phyloP scores from a whole-genome alignment of 2,888 invertebrate genomes.

The Carterocephalus palaemon region DNA sequence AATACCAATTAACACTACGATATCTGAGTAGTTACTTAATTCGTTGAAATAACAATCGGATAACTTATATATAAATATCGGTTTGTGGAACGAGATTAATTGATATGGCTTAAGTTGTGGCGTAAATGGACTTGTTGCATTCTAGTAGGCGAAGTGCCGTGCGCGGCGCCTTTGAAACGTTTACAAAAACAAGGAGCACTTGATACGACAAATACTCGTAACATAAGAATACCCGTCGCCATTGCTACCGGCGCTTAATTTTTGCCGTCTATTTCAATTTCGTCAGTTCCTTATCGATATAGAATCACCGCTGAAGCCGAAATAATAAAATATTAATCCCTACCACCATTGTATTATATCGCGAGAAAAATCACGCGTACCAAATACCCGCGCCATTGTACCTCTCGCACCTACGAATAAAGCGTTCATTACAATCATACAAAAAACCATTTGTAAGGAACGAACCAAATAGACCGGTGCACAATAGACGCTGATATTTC shows the following conservation, averaged over 20 bases:
- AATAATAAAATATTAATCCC: conserved; percentile 31
- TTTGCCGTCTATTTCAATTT: conserved; percentile 57
- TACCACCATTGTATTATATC: conserved; percentile 37
- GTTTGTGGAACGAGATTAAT: conserved; percentile 33
- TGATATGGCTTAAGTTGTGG: conserved; percentile 58
- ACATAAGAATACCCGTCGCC: conserved; percentile 64
- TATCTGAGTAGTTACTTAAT: too few species aligned
- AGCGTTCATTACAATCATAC: conserved; percentile 70
- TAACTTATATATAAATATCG: not conserved
- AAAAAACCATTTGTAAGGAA: conserved; percentile 65
- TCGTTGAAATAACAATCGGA: too few species aligned
- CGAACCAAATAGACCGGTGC: conserved; percentile 63
- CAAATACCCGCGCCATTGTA: conserved; percentile 44
- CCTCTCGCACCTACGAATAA: conserved; percentile 72
- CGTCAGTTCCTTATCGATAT: conserved; percentile 46
- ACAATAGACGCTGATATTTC: conserved; percentile 72
- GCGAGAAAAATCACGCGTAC: conserved; percentile 49
- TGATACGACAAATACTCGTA: conserved; percentile 77
- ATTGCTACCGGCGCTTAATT: conserved; percentile 60
- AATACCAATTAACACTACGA: too few species aligned
- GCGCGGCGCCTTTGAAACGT: conserved; percentile 64
- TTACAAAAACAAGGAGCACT: conserved; percentile 59
- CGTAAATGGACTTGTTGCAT: conserved; percentile 52
- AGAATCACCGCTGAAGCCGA: conserved; percentile 9
- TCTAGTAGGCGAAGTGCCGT: conserved; percentile 56